Percentiles rank a stretch among this genome's conserved stretches.
Evolutionary conservation across 2,888 invertebrate species (phyloP).

Genomic region (Eudasyphora cyanicolor): DNA sequence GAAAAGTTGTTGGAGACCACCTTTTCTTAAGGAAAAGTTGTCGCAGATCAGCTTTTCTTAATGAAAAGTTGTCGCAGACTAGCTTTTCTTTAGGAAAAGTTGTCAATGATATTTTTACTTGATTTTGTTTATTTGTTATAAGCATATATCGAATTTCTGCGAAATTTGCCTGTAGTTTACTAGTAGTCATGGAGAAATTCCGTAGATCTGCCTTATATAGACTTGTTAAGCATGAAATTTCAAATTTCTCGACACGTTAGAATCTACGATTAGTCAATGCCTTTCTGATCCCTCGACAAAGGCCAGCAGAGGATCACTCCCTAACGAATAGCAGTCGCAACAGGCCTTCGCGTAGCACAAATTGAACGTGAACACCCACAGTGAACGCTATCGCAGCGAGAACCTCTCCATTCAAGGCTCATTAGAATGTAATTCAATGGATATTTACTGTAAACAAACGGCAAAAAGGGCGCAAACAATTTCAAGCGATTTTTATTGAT

Average conservation of each 20-base stretch:
- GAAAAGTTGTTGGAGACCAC: too few species aligned
- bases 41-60: too few species aligned
- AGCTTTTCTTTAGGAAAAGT: too few species aligned
- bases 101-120: too few species aligned
- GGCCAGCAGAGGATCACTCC: slow-evolving; percentile 41
- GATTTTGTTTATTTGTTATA: too few species aligned
- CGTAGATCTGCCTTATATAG: too few species aligned
- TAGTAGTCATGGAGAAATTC: too few species aligned
- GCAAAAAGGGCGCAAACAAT: neutral
- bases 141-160: too few species aligned
- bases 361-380: slow-evolving; percentile 51
- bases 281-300: neutral
- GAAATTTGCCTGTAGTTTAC: too few species aligned
- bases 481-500: slow-evolving; percentile 8
- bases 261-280: neutral
- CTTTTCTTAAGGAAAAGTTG: too few species aligned
- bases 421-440: slow-evolving; percentile 58
- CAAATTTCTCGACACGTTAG: slow-evolving; percentile 34
- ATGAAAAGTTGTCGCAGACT: too few species aligned
- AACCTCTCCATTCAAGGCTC: slow-evolving; percentile 35
- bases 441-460: slow-evolving; percentile 44
- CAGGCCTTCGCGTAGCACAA: neutral
- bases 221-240: slow-evolving; percentile 46
- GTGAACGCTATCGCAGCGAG: slow-evolving; percentile 18
- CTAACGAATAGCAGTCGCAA: slow-evolving; percentile 4